Base-by-base conservation (phyloP, 2,888 invertebrate species). In the Ephialtes manifestator region DNA sequence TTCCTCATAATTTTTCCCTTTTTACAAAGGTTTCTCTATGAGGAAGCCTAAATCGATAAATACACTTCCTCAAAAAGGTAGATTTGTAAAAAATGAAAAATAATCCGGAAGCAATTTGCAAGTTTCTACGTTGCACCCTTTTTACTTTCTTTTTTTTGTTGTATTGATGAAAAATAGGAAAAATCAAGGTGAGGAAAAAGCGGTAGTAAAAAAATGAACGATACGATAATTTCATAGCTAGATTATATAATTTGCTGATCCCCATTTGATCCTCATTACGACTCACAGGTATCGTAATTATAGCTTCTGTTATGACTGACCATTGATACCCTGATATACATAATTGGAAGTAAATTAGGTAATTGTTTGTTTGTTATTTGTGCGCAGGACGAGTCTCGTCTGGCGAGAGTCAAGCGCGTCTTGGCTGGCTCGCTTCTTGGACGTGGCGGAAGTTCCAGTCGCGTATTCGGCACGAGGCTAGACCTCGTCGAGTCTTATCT, bases 371-470 rank as follows among this genome's bases (percentile, higher is more conserved):
- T n/a, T 67, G n/a, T 39, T 46, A 20, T 74, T 28, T 46, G 43
- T 76, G 35, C 51, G 13, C 81, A 93, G 93, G 93, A 94, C 83
- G 94, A 94, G 85, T 93, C 94, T 28, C 92, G 94, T 60, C 89
- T 94, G 68, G 92, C 94, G 3, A 90, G 92, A 87, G 94, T 94
- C 72, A 94, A 94, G 84, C 93, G 94, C 15, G 93, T 92, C 24
- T 89, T 94, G 31, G 91, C 93, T 1, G 93, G 92, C 39, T 92
- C 93, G 31, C 88, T 94, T 67, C 88, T 93, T 43, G 92, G 93
- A 67, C 92, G 93, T 48, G 88, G 88, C 77, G 86, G 86, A 71
- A 88, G 89, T 51, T 89, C 90, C 11, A 92, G 88, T 72, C 91
- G 89, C 31, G 89, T 93, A 15, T 94, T 94, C 80, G 94, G 94